Evolutionary conservation across 2,797 vertebrate species (phyloP), one percentile per base, ranked within the genome.

Genomic region (Lacerta viridis): DNA sequence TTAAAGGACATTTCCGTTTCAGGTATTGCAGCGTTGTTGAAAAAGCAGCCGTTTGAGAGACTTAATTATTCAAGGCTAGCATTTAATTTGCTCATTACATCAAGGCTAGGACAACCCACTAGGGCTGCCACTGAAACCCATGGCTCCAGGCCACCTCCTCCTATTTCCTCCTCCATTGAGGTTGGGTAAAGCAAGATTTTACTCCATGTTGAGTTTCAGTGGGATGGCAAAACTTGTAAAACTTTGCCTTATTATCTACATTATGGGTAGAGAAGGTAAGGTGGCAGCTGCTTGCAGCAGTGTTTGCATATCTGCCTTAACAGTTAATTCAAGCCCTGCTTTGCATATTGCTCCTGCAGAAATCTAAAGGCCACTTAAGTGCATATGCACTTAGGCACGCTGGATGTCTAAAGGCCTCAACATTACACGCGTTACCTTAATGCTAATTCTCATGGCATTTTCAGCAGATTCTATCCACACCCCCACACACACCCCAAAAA

Each of bases 1-100:
- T 3, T 77, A 89, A 87, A 43, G 86, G n/a, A 23, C 68, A 33
- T 87, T 82, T 81, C 69, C 39, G 11, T 81, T 74, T 81, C 68
- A 43, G 20, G 74, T 64, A 46, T 76, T 86, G 75, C 39, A 86
- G 72, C 25, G 4, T 43, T 43, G 86, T 75, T 43, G 36, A 43
- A 81, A 87, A 81, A 33, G 27, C 41, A 43, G 27, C 55, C 27
- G 23, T 81, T 17, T 39, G 77, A 87, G 69, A 43, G 27, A n/a
- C 46, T 55, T 39, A 11, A 72, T 87, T 72, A 66, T 72, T 86
- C 64, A 74, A 64, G 9, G 50, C 50, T 55, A 71, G 69, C 43
- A 81, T 80, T 81, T 74, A 81, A 74, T 87, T 74, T 81, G 50
- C 77, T 25, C 25, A 17, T 43, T n/a, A 74, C 39, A 80, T 33